Base-by-base conservation (phyloP, 1,140 invertebrate genomes). In the Drosophila jambulina region DNA sequence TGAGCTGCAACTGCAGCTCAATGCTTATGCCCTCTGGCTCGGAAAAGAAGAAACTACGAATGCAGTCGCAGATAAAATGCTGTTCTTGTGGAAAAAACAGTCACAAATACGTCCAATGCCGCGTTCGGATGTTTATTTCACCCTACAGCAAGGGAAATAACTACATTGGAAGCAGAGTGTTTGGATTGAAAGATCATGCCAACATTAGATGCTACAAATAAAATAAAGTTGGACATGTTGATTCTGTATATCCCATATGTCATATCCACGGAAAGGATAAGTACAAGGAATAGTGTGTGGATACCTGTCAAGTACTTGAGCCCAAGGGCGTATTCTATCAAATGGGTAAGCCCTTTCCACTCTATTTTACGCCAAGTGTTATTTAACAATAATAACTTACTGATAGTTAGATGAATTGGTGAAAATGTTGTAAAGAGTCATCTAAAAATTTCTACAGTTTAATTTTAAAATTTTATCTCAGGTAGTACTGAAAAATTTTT, bases 21-120 rank as follows among this genome's bases (percentile, higher is more conserved):
- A n/a, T n/a, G n/a, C n/a, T n/a, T n/a, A n/a, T n/a, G n/a, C n/a
- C n/a, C n/a, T n/a, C 9, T 32, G 32, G 32, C 8, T 34, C n/a
- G 8, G n/a, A 42, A n/a, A 42, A 42, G 17, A 42, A 42, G n/a
- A 42, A n/a, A 7, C 17, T 42, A 45, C 23, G 25, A 19, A 54
- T 48, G 21, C 42, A n/a, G 34, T 38, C 13, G 9, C 51, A 42
- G 36, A 36, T 69, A 17, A 75, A 75, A 23, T 75, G 63, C 19
- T 21, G 62, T 46, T 62, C 21, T n/a, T 74, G 70, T 40, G 62
- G 45, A 51, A 74, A 74, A 32, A 19, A n/a, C 32, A 59, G 59
- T 3, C 59, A 63, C 40, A 63, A 71, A 48, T 71, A 63, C n/a
- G 62, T 56, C 27, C 29, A 61, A 48, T 61, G 63, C 38, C 63